phyloP scores from a whole-genome alignment of 2,888 invertebrate species.

The Mamestra brassicae region DNA sequence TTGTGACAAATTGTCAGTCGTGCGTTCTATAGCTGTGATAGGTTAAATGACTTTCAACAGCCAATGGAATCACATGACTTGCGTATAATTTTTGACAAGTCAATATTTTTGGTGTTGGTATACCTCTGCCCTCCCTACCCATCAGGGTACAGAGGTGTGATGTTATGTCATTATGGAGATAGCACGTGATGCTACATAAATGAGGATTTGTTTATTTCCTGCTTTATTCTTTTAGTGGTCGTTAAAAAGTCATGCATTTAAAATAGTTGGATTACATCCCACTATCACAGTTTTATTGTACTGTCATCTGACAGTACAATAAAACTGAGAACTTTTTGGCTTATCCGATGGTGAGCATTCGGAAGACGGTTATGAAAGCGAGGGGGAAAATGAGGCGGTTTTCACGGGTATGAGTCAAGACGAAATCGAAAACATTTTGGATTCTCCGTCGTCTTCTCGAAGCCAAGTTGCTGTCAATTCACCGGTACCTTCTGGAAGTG shows the following conservation, averaged over 20 bases:
- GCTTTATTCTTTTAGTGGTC: not conserved
- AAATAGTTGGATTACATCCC: conserved; percentile 7
- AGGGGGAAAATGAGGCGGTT: too few relatives aligned
- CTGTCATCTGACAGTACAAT: too few relatives aligned
- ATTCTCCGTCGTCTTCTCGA: conserved; percentile 46
- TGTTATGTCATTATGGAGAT: not conserved
- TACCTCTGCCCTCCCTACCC: not conserved
- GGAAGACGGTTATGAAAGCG: too few relatives aligned
- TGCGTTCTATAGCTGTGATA: too few relatives aligned
- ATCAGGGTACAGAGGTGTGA: not conserved
- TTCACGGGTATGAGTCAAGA: too few relatives aligned
- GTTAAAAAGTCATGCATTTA: conserved; percentile 23
- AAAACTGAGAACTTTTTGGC: conserved; percentile 8
- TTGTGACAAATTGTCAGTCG: too few relatives aligned
- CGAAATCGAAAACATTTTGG: not conserved
- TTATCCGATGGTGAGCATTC: not conserved
- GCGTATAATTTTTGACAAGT: too few relatives aligned
- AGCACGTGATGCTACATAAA: conserved; percentile 37
- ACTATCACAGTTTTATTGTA: conserved; percentile 8
- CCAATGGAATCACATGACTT: too few relatives aligned
- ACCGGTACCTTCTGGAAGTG: conserved; percentile 37
- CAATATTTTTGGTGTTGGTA: too few relatives aligned
- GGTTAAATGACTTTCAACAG: too few relatives aligned
- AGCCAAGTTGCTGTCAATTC: conserved; percentile 38
- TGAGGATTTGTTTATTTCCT: conserved; percentile 19